phyloP scores from a whole-genome alignment of 2,888 invertebrate species.

The Agriopis aurantiaria region DNA sequence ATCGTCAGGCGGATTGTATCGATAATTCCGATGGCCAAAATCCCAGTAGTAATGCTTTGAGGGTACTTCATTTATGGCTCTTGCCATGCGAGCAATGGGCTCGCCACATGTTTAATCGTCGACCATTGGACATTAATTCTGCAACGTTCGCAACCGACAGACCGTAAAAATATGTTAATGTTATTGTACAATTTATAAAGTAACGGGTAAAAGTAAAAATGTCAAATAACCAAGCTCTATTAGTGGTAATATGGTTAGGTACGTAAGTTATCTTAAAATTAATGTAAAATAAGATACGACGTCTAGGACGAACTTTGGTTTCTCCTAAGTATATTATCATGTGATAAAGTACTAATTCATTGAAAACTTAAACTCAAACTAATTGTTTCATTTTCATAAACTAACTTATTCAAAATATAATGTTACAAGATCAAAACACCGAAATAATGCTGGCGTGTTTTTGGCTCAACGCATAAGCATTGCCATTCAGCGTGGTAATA shows the following conservation, averaged over 20 bases:
- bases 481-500: too few relatives aligned
- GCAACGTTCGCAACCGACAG: conserved; percentile 67
- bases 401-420: too few relatives aligned
- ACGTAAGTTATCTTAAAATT: too few relatives aligned
- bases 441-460: too few relatives aligned
- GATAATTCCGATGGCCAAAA: conserved; percentile 77
- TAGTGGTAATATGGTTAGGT: too few relatives aligned
- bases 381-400: too few relatives aligned
- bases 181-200: conserved; percentile 58
- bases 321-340: neutral
- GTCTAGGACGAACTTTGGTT: neutral
- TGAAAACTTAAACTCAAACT: too few relatives aligned
- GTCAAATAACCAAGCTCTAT: conserved; percentile 16
- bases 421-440: too few relatives aligned
- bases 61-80: conserved; percentile 73
- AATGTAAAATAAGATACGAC: too few relatives aligned
- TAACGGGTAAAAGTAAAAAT: conserved; percentile 30
- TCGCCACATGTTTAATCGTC: conserved; percentile 64
- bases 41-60: conserved; percentile 72
- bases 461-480: too few relatives aligned
- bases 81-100: conserved; percentile 63
- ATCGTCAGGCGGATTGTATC: conserved; percentile 75
- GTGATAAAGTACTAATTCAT: too few relatives aligned
- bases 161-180: conserved; percentile 75
- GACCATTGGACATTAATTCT: conserved; percentile 69